phyloP scores from a whole-genome alignment of 2,888 invertebrate species.

The Apoda limacodes region DNA sequence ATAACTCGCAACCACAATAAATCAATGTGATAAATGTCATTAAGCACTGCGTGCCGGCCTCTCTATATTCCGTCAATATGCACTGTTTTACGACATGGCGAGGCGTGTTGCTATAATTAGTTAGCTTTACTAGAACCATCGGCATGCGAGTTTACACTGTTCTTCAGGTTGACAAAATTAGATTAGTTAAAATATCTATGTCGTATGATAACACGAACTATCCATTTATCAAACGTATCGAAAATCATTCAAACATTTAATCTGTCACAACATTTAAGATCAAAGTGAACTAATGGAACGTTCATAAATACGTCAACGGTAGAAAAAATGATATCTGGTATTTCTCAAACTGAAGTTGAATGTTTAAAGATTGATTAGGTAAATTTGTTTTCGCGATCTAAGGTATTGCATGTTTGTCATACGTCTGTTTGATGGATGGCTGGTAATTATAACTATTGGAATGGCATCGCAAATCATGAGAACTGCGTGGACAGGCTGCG shows the following conservation, averaged over 20 bases:
- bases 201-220: no score
- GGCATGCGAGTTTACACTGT: conserved; percentile 41
- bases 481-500: conserved; percentile 55
- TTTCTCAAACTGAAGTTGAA: conserved; percentile 45
- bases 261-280: conserved; percentile 34
- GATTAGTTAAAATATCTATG: conserved; percentile 40
- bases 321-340: conserved; percentile 63
- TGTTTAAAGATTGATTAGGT: conserved; percentile 27
- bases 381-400: conserved; percentile 35
- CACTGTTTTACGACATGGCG: conserved; percentile 69
- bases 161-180: conserved; percentile 33
- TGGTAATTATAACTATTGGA: conserved; percentile 65
- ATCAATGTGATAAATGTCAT: conserved; percentile 72
- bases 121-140: conserved; percentile 66
- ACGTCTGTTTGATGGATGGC: conserved; percentile 59
- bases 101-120: conserved; percentile 68
- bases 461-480: conserved; percentile 65
- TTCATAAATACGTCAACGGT: conserved; percentile 56
- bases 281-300: conserved; percentile 53
- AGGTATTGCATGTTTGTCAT: conserved; percentile 45
- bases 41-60: conserved; percentile 70
- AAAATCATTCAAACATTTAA: conserved; percentile 1
- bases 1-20: conserved; percentile 72
- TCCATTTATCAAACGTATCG: conserved; percentile 5
- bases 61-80: conserved; percentile 71